Base-by-base conservation (phyloP, 2,888 invertebrate species). In the Zaprionus obscuricornis region DNA sequence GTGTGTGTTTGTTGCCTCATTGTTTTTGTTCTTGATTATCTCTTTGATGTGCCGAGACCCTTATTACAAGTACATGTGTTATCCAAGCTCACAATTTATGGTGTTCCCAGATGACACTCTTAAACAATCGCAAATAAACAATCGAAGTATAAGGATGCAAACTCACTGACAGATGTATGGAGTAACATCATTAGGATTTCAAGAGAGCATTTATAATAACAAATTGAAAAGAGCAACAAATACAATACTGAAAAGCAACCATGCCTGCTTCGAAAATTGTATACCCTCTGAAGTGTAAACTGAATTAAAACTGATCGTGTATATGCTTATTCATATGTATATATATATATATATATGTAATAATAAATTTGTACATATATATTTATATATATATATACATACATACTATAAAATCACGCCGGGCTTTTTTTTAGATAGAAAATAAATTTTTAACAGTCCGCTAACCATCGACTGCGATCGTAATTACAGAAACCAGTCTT, bases 21-120 rank as follows among this genome's bases (percentile, higher is more conserved):
- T 77, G 74, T 77, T 74, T 22, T 42, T 40, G 66, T n/a, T 37
- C 40, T 65, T 74, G 71, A 78, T 78, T 74, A 60, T 74, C 65
- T 77, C 60, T 77, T 74, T 74, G 71, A 77, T 65, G 78, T 74
- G 40, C 74, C 74, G 77, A 34, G 54, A 43, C 20, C 47, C 57
- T 54, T 70, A 67, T 71, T 63, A 63, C 51, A 49, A 63, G 18
- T 16, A 40, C 54, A 65, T 37, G 43, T 43, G 47, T 43, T 51
- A 46, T 5, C 46, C 24, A 58, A 43, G 26, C 11, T 5, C 42
- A 54, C 46, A 75, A 78, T 78, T 78, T 74, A 75, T 79, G 73
- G 76, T 58, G 69, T 52, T 74, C 58, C 39, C 62, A 43, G 43
- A 64, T 73, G 73, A 60, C 75, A 75, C 73, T 55, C 64, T 62